Conservation (phyloP, 2,888 invertebrate genomes). For the Patella depressa region DNA sequence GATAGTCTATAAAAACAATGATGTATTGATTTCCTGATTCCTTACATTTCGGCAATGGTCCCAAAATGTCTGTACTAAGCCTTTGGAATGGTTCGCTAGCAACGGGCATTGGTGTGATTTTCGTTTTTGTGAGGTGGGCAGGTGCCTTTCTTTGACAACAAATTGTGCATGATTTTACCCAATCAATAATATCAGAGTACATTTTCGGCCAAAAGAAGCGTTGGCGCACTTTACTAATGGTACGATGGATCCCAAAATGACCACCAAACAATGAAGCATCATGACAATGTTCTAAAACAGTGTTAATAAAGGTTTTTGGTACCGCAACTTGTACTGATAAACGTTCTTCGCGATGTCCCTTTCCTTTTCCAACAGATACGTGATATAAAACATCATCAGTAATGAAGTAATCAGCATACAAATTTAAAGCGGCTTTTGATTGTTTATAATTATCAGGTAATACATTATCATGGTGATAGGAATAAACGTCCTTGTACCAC, state of each 20-base stretch:
- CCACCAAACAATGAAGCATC: neutral
- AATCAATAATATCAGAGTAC: neutral
- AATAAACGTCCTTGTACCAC: neutral
- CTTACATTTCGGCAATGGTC: conserved; percentile 12
- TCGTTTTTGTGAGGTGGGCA: neutral
- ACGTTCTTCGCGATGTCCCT: neutral
- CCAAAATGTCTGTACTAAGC: conserved; percentile 22
- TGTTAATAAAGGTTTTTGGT: neutral
- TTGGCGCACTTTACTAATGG: neutral
- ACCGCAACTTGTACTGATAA: neutral
- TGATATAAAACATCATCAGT: neutral
- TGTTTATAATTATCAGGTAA: neutral
- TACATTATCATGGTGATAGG: neutral
- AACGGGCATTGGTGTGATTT: neutral
- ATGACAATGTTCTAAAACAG: neutral
- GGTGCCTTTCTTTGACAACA: conserved; percentile 9
- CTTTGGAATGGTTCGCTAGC: conserved; percentile 17
- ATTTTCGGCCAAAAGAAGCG: neutral
- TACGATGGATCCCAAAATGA: conserved; percentile 1
- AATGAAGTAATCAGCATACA: neutral
- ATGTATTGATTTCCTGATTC: neutral
- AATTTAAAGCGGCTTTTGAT: neutral
- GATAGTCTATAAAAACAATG: conserved; percentile 14
- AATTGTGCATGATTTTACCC: neutral
- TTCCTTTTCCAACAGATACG: neutral